Base-by-base conservation (phyloP, 2,888 invertebrate species). In the Cerastis leucographa region DNA sequence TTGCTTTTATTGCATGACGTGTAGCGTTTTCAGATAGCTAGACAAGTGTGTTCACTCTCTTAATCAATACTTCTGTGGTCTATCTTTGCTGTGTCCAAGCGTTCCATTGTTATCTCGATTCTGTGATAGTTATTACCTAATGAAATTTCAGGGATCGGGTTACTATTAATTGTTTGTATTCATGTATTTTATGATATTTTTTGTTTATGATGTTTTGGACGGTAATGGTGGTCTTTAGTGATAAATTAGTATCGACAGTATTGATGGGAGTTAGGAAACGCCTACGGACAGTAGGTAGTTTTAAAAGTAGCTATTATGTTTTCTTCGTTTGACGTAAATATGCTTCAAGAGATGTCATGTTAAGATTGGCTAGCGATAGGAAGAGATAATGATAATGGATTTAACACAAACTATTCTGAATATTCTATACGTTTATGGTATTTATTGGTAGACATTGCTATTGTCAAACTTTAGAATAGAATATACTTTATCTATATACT, bases 51-150 rank as follows among this genome's bases (percentile, higher is more conserved):
- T 1, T 35, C 35, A 35, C 35, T 35, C 35, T 35, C 35, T 35
- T 35, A 35, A 35, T 2, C 35, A 35, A 35, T 35, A 1, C 35
- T 35, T 35, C 80, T 78, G 51, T 59, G 0, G 0, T 29, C 6
- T 59, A 8, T 6, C 11, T 74, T n/a, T 29, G 59, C 65, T 29
- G 14, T 51, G 59, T 22, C n/a, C 17, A 51, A 59, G 65, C 84
- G 87, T 87, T 85, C 78, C 79, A 82, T 88, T 88, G 87, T 88
- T 88, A 88, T 88, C 87, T 80, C 66, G 66, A 69, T 74, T 84
- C 78, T 88, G 62, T 80, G 74, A 88, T 88, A 87, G 88, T 85
- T 88, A 87, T 87, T 84, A 85, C 87, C 84, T 85, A 85, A 87
- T 85, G 87, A 85, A 81, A 84, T 83, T 80, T 83, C 67, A 8